A percentile compares a stretch with the other conserved stretches of the same genome.
Conservation (phyloP, 2,888 invertebrate genomes). For the Sialis lutaria region DNA sequence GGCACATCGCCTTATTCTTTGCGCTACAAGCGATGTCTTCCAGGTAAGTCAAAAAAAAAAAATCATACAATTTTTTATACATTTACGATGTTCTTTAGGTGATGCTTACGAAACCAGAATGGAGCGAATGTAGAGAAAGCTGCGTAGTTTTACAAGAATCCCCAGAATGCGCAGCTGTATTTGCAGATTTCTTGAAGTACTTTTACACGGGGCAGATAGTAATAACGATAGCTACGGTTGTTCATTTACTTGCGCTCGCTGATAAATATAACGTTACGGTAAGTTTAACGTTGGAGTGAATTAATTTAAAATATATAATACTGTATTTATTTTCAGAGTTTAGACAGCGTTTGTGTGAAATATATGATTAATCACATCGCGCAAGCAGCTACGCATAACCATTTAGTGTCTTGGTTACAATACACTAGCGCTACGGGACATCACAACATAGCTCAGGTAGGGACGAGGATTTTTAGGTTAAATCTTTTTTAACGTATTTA, state of each 20-base stretch:
- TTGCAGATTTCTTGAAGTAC: constrained; percentile 72
- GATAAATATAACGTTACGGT: constrained; percentile 91
- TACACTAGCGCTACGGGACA: constrained; percentile 76
- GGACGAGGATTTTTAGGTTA: background rate
- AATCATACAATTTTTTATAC: background rate
- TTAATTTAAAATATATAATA: background rate
- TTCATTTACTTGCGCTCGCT: constrained; percentile 75
- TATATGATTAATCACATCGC: constrained; percentile 83
- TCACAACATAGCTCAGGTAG: constrained; percentile 41
- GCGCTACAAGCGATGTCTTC: constrained; percentile 90
- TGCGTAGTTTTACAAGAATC: constrained; percentile 74
- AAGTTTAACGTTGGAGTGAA: constrained; percentile 8
- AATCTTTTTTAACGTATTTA: too few relatives aligned
- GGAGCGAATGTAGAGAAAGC: constrained; percentile 79
- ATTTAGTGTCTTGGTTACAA: constrained; percentile 79
- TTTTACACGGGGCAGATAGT: constrained; percentile 82
- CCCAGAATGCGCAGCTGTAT: constrained; percentile 65
- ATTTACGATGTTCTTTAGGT: constrained; percentile 32
- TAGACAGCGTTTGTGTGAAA: constrained; percentile 63
- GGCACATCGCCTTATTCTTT: constrained; percentile 78
- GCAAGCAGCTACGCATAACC: constrained; percentile 63
- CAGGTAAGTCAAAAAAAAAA: constrained; percentile 39
- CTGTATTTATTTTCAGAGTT: constrained; percentile 36
- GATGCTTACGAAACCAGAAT: constrained; percentile 90
- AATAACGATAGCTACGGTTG: constrained; percentile 66